Evolutionary conservation across 2,797 vertebrate genomes (phyloP), one percentile per base, ranked within the genome.

Genomic region (Eulemur mongoz): DNA sequence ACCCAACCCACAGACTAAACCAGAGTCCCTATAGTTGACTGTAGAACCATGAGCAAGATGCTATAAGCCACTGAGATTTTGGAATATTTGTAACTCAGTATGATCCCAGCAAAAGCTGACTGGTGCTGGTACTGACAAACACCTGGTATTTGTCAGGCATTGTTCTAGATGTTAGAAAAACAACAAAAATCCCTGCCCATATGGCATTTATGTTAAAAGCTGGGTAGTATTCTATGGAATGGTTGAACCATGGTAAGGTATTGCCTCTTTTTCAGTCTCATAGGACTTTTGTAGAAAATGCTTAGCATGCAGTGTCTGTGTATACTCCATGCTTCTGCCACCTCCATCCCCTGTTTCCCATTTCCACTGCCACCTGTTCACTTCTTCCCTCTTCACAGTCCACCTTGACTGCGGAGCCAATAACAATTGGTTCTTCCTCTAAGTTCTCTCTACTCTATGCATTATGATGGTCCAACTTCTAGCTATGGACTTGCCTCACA

Each of bases 161-260:
- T 78, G 14, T 70, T 96, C 11, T 95, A 84, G 27, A 84, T 95
- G 61, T 40, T 70, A 27, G 30, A 63, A 72, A 83, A 63, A 83
- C 32, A 73, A 81, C 30, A 96, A 89, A 76, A 95, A 82, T 70
- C 35, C 43, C 20, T 90, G 23, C 20, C 17, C 63, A 52, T 22
- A 1, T 84, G 81, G n/a, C 94, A 38, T 89, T 96, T 78, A 69
- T 20, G 40, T 70, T 61, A 89, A 95, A 91, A 85, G 30, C 30
- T 69, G 9, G 8, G 22, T 52, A 38, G 25, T 73, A 50, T 48
- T 88, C 63, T 35, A 57, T 11, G 13, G 65, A 57, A 72, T n/a
- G 6, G 27, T 45, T 69, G 69, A 65, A 63, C 22, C 5, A 30
- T 30, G 65, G 54, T 73, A 79, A 88, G 35, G 50, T 43, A 35